These are phyloP conservation scores for Oreohelix idahoensis DNA, from an alignment of 1,140 invertebrate species.

Conservation along the genomic window DNA sequence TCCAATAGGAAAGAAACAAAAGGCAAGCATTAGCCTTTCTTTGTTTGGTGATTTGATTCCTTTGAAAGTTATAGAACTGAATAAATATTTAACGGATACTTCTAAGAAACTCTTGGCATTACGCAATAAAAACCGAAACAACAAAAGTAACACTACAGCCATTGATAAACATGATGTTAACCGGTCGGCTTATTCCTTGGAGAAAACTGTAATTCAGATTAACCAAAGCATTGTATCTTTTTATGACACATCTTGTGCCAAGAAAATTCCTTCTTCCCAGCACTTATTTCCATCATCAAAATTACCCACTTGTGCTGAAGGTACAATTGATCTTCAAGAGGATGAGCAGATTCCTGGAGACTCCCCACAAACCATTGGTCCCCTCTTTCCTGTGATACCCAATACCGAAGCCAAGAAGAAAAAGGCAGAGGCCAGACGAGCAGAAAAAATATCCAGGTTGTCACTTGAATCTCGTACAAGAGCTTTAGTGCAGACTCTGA, in stretches of 20 bases:
- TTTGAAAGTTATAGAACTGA: conserved; percentile 25
- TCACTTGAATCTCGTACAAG: conserved; percentile 75
- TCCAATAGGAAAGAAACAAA: not conserved
- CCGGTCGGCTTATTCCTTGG: conserved; percentile 11
- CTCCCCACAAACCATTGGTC: conserved; percentile 3
- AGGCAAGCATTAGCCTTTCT: not conserved
- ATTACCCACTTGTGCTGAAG: not conserved
- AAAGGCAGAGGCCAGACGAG: conserved; percentile 44
- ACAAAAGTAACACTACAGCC: not conserved
- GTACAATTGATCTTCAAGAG: conserved; percentile 12
- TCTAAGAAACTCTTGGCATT: conserved; percentile 12
- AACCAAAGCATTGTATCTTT: conserved; percentile 37
- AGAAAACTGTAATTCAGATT: conserved; percentile 18
- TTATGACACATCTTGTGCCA: conserved; percentile 35
- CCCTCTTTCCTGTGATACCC: conserved; percentile 16
- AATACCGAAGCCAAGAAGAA: conserved; percentile 17
- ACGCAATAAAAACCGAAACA: not conserved
- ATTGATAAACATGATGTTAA: not conserved
- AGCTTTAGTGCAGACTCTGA: conserved; percentile 80
- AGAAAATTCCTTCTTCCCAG: not conserved
- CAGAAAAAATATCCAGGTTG: conserved; percentile 52
- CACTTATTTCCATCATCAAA: not conserved
- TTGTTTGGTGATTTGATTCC: conserved; percentile 18
- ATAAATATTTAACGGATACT: conserved; percentile 22
- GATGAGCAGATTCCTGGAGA: conserved; percentile 27